Percentiles rank a stretch among this genome's conserved stretches.
phyloP scores from a whole-genome alignment of 2,888 invertebrate genomes.

The Lochmaea crataegi region DNA sequence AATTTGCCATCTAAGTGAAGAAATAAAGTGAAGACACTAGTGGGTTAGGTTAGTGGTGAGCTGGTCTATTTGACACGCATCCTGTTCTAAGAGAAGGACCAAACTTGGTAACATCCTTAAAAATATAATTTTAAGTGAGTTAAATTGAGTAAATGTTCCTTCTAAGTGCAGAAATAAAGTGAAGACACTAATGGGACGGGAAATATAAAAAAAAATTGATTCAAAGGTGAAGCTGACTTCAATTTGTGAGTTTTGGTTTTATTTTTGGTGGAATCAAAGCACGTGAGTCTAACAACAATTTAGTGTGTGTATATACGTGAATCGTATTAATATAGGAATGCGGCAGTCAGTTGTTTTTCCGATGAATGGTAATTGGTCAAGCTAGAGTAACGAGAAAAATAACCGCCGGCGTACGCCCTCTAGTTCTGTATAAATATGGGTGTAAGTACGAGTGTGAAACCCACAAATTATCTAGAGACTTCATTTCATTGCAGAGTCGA shows the following conservation, averaged over 20 bases:
- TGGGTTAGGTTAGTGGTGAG: too few species aligned
- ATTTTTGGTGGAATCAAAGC: conserved; percentile 9
- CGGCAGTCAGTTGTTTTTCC: conserved; percentile 22
- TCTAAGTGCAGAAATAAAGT: too few species aligned
- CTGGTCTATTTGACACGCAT: too few species aligned
- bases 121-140: too few species aligned
- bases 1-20: too few species aligned
- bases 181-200: too few species aligned
- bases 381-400: conserved; percentile 18
- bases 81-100: too few species aligned
- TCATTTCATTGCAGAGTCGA: background rate
- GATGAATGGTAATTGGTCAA: conserved; percentile 14
- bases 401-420: conserved; percentile 24
- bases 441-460: conserved; percentile 27
- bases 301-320: background rate
- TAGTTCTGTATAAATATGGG: conserved; percentile 24
- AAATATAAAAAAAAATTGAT: too few species aligned
- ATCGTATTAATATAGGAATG: conserved; percentile 24
- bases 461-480: conserved; percentile 27
- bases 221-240: too few species aligned
- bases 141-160: too few species aligned
- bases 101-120: too few species aligned
- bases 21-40: too few species aligned
- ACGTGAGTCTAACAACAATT: background rate
- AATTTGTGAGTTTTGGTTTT: background rate